A percentile compares a stretch with the other conserved stretches of the same genome.
These are phyloP conservation scores for Ictalurus punctatus DNA, from an alignment of 2,113 vertebrate genomes.

Conservation along the genomic window DNA sequence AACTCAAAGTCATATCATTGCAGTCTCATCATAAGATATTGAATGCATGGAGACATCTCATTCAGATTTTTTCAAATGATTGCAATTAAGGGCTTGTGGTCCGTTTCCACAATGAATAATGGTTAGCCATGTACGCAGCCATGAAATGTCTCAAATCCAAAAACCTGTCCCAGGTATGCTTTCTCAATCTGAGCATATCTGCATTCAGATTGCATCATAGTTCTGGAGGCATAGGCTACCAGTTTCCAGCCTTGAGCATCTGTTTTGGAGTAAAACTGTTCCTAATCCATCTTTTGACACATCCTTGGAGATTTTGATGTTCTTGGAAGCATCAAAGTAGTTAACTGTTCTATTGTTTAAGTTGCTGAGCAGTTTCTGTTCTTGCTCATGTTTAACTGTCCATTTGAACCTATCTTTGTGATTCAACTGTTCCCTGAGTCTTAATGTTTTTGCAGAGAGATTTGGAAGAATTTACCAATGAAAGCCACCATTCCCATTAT, in stretches of 20 bases:
- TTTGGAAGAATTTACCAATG: too few relatives aligned
- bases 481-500: too few relatives aligned
- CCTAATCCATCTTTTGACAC: too few relatives aligned
- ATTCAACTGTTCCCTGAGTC: too few relatives aligned
- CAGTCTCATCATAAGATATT: conserved; percentile 41
- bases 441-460: too few relatives aligned
- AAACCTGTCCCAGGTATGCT: conserved; percentile 20
- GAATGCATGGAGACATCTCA: conserved; percentile 39
- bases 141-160: conserved; percentile 42
- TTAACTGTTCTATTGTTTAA: too few relatives aligned
- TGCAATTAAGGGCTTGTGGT: conserved; percentile 25
- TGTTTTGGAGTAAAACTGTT: conserved; percentile 27
- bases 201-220: conserved; percentile 23
- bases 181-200: conserved; percentile 38
- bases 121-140: conserved; percentile 31
- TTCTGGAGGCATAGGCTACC: conserved; percentile 34
- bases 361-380: too few relatives aligned
- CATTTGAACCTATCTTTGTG: too few relatives aligned
- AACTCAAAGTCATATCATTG: conserved; percentile 25
- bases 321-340: too few relatives aligned
- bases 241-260: conserved; percentile 29
- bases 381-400: too few relatives aligned
- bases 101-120: neutral
- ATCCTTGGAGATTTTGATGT: too few relatives aligned
- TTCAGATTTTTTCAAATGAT: conserved; percentile 40